Percentiles rank a stretch among this genome's conserved stretches.
Conservation (phyloP, 2,888 invertebrate genomes). For the Caenorhabditis sp. region DNA sequence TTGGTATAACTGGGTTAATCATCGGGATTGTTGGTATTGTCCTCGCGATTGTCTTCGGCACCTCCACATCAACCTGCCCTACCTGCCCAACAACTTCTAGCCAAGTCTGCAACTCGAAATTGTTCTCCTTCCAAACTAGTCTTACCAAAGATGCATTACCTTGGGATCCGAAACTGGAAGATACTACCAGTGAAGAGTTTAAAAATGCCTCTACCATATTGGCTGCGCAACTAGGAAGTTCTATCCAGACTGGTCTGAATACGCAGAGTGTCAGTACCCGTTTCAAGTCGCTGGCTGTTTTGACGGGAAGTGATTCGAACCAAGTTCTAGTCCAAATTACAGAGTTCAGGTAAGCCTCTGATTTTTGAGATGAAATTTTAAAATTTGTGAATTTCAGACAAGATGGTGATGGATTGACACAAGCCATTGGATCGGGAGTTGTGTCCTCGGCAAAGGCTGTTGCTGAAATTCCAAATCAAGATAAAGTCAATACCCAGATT, state of each 20-base stretch:
- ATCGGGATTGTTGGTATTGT: constrained; percentile 35
- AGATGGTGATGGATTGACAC: not conserved
- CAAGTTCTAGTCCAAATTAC: constrained; percentile 13
- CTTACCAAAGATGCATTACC: constrained; percentile 1
- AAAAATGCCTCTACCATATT: not conserved
- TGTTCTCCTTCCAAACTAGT: constrained; percentile 21
- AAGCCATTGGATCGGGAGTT: constrained; percentile 8
- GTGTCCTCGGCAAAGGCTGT: constrained; percentile 8
- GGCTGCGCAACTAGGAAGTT: not conserved
- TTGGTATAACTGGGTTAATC: constrained; percentile 29
- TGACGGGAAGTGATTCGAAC: not conserved
- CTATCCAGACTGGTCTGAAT: constrained; percentile 23
- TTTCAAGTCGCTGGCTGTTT: constrained; percentile 8
- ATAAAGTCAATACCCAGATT: not conserved
- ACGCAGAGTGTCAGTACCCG: not conserved
- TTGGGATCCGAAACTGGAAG: constrained; percentile 8
- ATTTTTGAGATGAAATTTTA: not conserved
- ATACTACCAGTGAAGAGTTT: not conserved
- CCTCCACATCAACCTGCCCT: constrained; percentile 9
- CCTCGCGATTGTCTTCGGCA: constrained; percentile 40
- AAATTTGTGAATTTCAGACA: too few species aligned
- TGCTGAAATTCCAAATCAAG: not conserved
- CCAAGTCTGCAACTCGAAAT: constrained; percentile 14
- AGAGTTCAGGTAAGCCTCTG: constrained; percentile 15
- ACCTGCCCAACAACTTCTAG: constrained; percentile 9